These are phyloP conservation scores for Coreius guichenoti DNA, from an alignment of 2,797 vertebrate species.

Conservation along the genomic window DNA sequence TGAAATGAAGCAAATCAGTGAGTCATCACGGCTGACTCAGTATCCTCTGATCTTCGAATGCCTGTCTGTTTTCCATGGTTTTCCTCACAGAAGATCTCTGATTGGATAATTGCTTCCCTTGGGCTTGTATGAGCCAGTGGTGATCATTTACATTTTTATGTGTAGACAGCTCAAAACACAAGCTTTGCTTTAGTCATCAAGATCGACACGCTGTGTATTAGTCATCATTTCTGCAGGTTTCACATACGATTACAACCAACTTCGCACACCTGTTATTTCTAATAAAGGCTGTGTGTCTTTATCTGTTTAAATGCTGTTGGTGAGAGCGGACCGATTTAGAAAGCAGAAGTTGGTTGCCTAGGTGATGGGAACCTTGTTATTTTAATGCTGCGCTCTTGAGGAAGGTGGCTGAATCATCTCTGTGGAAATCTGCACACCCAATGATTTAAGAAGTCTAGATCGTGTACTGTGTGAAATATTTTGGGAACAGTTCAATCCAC, in stretches of 20 bases:
- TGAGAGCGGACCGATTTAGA: slow-evolving; percentile 16
- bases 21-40: slow-evolving; percentile 59
- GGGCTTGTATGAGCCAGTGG: background rate
- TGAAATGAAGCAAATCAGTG: slow-evolving; percentile 44
- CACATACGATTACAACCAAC: background rate
- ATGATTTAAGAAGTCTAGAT: slow-evolving; percentile 4
- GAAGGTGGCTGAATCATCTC: slow-evolving; percentile 27
- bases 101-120: slow-evolving; percentile 17
- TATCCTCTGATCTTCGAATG: slow-evolving; percentile 17
- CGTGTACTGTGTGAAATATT: background rate
- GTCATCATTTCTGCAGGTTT: slow-evolving; percentile 21
- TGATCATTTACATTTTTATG: slow-evolving; percentile 21
- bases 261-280: slow-evolving; percentile 1
- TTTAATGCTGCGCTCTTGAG: background rate
- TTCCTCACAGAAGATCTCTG: background rate
- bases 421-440: background rate
- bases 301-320: background rate
- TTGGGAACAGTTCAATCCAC: background rate
- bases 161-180: slow-evolving; percentile 64
- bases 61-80: slow-evolving; percentile 15
- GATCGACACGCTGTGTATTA: slow-evolving; percentile 1
- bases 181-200: slow-evolving; percentile 27
- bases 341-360: slow-evolving; percentile 24
- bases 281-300: background rate
- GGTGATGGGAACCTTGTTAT: slow-evolving; percentile 34